Conservation (phyloP, 1,140 invertebrate species). For the Bombus sibiricus region DNA sequence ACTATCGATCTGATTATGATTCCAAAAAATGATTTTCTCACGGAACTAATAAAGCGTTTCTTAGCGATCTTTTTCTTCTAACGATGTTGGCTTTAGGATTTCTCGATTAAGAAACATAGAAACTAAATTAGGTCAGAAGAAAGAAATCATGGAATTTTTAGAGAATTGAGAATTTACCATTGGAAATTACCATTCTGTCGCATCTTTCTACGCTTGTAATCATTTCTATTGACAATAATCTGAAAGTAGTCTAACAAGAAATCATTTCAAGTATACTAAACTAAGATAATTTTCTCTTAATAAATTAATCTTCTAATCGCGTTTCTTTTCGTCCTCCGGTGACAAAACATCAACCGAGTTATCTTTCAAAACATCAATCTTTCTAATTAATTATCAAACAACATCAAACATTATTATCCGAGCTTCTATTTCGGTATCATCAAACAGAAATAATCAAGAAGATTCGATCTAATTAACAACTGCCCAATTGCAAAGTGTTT, state of each 20-base stretch:
- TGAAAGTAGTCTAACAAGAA: not conserved
- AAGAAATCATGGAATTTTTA: not conserved
- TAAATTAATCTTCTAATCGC: not conserved
- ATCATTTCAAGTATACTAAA: accelerated
- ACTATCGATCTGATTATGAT: too few relatives aligned
- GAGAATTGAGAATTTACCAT: not conserved
- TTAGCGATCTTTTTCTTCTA: too few relatives aligned
- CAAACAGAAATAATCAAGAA: not conserved
- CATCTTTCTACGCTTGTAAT: too few relatives aligned
- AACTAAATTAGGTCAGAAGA: not conserved
- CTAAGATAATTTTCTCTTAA: not conserved
- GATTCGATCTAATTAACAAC: too few relatives aligned
- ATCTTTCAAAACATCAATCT: too few relatives aligned
- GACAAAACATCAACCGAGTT: not conserved
- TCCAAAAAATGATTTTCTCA: too few relatives aligned
- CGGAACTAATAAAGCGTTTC: too few relatives aligned
- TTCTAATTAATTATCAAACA: not conserved
- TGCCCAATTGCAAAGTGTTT: too few relatives aligned
- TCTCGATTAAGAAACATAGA: not conserved
- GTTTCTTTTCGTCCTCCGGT: not conserved
- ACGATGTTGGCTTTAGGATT: not conserved
- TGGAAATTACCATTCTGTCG: not conserved
- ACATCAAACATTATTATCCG: not conserved
- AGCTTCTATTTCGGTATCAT: not conserved
- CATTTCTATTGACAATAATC: too few relatives aligned